These are phyloP conservation scores for Ardeotis arabs DNA, from an alignment of 2,113 vertebrate species.

Conservation along the genomic window DNA sequence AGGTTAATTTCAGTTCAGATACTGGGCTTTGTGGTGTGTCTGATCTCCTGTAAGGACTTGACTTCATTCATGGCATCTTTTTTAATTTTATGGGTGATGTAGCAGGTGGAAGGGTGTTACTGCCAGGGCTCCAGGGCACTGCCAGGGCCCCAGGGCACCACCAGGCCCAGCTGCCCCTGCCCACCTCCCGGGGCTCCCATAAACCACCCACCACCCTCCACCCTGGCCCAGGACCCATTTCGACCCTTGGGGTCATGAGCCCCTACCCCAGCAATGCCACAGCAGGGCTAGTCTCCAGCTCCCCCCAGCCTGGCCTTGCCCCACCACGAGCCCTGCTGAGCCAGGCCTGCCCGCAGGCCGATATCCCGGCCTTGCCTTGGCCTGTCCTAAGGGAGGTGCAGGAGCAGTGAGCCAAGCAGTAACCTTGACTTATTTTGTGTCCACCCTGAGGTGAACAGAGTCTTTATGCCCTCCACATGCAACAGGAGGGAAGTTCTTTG, in stretches of 20 bases:
- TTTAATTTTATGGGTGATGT: background rate
- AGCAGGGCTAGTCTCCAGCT: no score
- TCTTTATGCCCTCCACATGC: background rate
- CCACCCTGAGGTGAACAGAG: background rate
- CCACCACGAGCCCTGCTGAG: background rate
- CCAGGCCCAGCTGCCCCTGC: background rate
- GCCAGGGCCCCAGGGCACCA: background rate
- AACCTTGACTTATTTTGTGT: background rate
- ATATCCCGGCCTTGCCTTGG: fast-evolving
- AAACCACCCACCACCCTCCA: no score
- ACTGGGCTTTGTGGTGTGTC: background rate
- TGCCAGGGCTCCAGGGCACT: background rate
- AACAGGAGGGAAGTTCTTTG: fast-evolving
- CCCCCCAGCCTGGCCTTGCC: background rate
- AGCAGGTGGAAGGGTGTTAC: background rate
- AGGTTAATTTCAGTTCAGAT: background rate
- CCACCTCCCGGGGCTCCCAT: fast-evolving
- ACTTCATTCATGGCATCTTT: background rate
- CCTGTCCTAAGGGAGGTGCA: background rate
- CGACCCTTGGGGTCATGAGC: background rate
- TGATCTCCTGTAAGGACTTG: background rate
- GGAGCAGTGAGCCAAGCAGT: background rate
- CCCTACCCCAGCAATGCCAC: fast-evolving
- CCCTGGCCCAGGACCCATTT: no score
- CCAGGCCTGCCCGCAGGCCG: fast-evolving